Conservation (phyloP, 1,140 invertebrate genomes). For the Atta texana region DNA sequence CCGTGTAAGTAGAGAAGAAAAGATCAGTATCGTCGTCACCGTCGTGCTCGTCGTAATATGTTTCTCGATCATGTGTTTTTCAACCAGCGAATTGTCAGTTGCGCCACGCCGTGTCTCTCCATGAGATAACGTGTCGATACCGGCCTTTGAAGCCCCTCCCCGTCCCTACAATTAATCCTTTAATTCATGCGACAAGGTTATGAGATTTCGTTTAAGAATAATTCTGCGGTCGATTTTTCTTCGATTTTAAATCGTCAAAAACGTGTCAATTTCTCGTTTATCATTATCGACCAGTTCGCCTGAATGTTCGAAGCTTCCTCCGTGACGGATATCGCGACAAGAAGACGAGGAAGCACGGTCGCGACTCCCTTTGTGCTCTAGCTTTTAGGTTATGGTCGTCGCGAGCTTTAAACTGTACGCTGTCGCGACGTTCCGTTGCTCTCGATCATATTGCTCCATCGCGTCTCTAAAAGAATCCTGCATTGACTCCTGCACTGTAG, state of each 20-base stretch:
- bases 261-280: background rate
- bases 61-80: slow-evolving; percentile 37
- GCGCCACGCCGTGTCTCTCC: background rate
- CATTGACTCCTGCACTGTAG: background rate
- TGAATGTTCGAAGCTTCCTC: no score
- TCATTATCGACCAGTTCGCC: background rate
- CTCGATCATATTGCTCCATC: background rate
- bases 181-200: slow-evolving; percentile 44
- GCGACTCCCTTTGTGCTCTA: slow-evolving; percentile 29
- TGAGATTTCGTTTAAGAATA: background rate
- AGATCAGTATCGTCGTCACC: background rate
- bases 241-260: no score
- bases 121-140: slow-evolving; percentile 23
- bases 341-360: background rate
- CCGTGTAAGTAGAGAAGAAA: slow-evolving; percentile 27
- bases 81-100: slow-evolving; percentile 16
- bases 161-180: slow-evolving; percentile 21
- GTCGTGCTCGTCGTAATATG: background rate
- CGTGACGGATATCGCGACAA: no score
- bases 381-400: slow-evolving; percentile 70
- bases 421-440: background rate
- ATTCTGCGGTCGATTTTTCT: background rate
- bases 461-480: background rate
- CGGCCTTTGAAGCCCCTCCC: slow-evolving; percentile 15
- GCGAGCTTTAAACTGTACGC: slow-evolving; percentile 8